Conservation (phyloP, 2,113 vertebrate genomes). For the Trochalopteron elliotii region DNA sequence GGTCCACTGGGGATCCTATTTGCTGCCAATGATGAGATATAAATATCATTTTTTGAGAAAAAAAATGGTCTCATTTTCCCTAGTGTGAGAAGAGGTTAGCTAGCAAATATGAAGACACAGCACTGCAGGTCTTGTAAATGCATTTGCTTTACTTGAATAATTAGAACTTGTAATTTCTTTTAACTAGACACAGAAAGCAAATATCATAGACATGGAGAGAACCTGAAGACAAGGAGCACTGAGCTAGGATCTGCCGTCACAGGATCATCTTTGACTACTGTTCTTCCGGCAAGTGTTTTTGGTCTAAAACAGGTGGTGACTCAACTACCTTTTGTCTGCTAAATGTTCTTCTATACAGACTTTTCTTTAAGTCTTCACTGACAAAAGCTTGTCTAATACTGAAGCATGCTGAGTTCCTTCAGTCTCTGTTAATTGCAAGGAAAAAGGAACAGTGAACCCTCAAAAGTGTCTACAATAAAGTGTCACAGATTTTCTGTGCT, state of each 20-base stretch:
- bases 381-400: neutral
- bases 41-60: neutral
- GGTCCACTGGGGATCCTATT: neutral
- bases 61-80: neutral
- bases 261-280: slow-evolving; percentile 39
- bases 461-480: neutral
- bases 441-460: neutral
- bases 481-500: neutral
- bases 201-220: slow-evolving; percentile 59
- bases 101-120: neutral
- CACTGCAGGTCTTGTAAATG: neutral
- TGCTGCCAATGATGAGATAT: neutral
- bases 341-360: neutral
- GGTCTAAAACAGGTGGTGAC: neutral
- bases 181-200: slow-evolving; percentile 24
- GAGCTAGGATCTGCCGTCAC: slow-evolving; percentile 31
- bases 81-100: neutral
- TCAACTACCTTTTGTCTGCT: neutral
- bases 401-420: neutral
- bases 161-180: neutral
- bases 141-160: neutral
- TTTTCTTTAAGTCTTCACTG: neutral
- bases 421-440: neutral
- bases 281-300: slow-evolving; percentile 70
- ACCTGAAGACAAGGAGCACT: slow-evolving; percentile 28